Percentiles rank a stretch among this genome's conserved stretches.
These are phyloP conservation scores for Campopleginae sp. DNA, from an alignment of 2,888 invertebrate species.

Conservation along the genomic window DNA sequence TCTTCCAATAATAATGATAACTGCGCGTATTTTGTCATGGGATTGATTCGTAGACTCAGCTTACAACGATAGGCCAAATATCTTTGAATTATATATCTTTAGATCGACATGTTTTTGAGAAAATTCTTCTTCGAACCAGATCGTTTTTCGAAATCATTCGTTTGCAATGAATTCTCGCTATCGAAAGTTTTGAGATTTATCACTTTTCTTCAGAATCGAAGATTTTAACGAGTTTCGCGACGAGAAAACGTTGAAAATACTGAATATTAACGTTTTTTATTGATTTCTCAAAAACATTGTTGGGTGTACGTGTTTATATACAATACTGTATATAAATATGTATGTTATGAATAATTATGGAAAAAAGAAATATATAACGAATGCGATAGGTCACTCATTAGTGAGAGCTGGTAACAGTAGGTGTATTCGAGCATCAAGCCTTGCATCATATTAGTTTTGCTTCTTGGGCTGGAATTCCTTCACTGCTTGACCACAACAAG, in stretches of 20 bases:
- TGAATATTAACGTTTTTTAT: too few relatives aligned
- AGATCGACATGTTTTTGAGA: slow-evolving; percentile 43
- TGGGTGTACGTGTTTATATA: slow-evolving; percentile 15
- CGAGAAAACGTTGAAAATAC: not conserved
- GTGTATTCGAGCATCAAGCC: slow-evolving; percentile 84
- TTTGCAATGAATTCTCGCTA: not conserved
- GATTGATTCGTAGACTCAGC: slow-evolving; percentile 57
- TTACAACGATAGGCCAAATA: slow-evolving; percentile 75
- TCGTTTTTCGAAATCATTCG: not conserved
- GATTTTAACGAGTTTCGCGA: not conserved
- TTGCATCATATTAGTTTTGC: slow-evolving; percentile 85
- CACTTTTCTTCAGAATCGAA: too few relatives aligned
- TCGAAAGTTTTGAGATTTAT: not conserved
- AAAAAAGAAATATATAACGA: slow-evolving; percentile 73
- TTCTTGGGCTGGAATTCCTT: slow-evolving; percentile 84
- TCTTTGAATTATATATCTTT: slow-evolving; percentile 74
- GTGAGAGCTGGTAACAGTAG: slow-evolving; percentile 83
- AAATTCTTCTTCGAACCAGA: not conserved
- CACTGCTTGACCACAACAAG: slow-evolving; percentile 83
- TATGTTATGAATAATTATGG: slow-evolving; percentile 34
- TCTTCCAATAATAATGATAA: slow-evolving; percentile 37
- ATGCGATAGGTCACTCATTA: slow-evolving; percentile 84
- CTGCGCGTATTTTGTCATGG: slow-evolving; percentile 40
- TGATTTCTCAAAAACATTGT: slow-evolving; percentile 28
- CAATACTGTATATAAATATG: slow-evolving; percentile 31